Evolutionary conservation across 2,113 vertebrate genomes (phyloP), one percentile per base, ranked within the genome.

Genomic region (Leiothrix lutea): DNA sequence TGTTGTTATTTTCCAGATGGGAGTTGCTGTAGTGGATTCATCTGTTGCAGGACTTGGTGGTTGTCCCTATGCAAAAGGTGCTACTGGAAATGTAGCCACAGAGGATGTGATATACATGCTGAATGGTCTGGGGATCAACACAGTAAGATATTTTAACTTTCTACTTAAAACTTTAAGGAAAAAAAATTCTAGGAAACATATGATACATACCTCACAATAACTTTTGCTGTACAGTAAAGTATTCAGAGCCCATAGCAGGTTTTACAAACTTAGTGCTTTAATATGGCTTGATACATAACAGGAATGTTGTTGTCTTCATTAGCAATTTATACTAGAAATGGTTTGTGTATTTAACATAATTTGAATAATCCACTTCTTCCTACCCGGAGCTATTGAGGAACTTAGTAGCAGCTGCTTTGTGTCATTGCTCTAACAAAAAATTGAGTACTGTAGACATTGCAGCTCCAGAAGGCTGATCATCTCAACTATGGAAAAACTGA

Each of bases 41-140:
- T 98, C 99, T 14, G 99, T 99, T 53, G 98, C 99, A 11, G 99
- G 99, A 72, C 98, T 99, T 93, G 99, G 99, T 80, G 99, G 99
- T 19, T 99, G 99, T 96, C 99, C 99, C 28, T 99, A 99, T 54
- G 99, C 99, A 61, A 98, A 98, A 97, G 99, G 99, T 93, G 99
- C 99, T 77, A 99, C 99, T 95, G 99, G 99, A 93, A 99, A 99
- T 48, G 98, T 99, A 90, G 98, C 99, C 92, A 99, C 99, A 40
- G 99, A 99, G 92, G 99, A 99, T 94, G 98, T 99, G 85, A 90
- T 99, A 71, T 99, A 99, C 92, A 99, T 99, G 99, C 99, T 99
- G 58, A 98, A 98, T 53, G 99, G 99, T 89, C 98, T 99, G 95
- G 99, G 98, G 56, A 98, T 99, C 85, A 97, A 98, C 87, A 99